phyloP scores from a whole-genome alignment of 2,888 invertebrate species.

The Lordiphosa fenestrarum region DNA sequence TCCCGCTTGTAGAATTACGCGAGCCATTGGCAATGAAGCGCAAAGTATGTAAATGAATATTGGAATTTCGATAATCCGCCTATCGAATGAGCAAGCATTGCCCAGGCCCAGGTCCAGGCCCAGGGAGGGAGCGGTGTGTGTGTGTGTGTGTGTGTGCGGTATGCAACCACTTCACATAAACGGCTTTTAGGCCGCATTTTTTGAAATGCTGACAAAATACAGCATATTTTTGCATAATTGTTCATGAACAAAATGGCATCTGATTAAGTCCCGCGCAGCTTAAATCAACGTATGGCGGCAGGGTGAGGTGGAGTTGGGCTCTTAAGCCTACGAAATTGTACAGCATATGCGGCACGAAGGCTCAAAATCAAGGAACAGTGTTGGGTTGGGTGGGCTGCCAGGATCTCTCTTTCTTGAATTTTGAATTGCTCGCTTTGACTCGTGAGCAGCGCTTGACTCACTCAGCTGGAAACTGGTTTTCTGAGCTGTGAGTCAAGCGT shows the following conservation, averaged over 20 bases:
- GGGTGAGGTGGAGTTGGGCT: too few species aligned
- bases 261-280: slow-evolving; percentile 2
- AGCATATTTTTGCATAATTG: slow-evolving; percentile 10
- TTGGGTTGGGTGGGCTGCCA: too few species aligned
- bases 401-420: too few species aligned
- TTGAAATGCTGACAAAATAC: slow-evolving; percentile 31
- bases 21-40: slow-evolving; percentile 40
- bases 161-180: slow-evolving; percentile 15
- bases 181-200: slow-evolving; percentile 31
- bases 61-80: slow-evolving; percentile 61
- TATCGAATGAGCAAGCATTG: slow-evolving; percentile 35
- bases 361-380: too few species aligned
- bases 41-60: slow-evolving; percentile 64
- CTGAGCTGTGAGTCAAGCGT: too few species aligned
- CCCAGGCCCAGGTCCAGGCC: slow-evolving; percentile 1
- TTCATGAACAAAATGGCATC: not conserved
- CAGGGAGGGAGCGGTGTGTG: not conserved
- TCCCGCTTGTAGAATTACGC: slow-evolving; percentile 13
- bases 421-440: too few species aligned
- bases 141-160: slow-evolving; percentile 2
- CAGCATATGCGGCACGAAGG: too few species aligned
- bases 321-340: too few species aligned
- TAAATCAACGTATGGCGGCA: too few species aligned
- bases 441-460: too few species aligned
- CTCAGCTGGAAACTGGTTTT: too few species aligned